Conservation (phyloP, 2,113 vertebrate species). For the Phaethon lepturus region DNA sequence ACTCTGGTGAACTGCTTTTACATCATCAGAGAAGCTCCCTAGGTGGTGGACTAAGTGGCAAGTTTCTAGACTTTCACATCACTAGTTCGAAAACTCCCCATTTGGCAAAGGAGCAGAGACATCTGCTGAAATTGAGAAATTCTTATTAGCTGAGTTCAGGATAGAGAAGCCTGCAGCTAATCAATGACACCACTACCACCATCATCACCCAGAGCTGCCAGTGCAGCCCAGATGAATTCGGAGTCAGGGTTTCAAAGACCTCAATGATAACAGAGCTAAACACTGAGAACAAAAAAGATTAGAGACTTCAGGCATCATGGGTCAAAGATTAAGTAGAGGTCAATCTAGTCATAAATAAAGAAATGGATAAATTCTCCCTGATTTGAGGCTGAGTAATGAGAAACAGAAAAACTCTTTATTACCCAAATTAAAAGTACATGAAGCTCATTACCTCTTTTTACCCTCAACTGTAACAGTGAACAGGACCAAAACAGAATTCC, state of each 20-base stretch:
- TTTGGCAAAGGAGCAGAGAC: constrained; percentile 53
- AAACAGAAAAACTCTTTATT: background rate
- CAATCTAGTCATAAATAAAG: background rate
- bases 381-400: background rate
- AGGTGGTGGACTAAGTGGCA: constrained; percentile 27
- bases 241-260: constrained; percentile 21
- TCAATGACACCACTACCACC: constrained; percentile 59
- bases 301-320: background rate
- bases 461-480: background rate
- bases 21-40: background rate
- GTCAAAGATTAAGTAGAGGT: constrained; percentile 15
- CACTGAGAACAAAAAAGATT: constrained; percentile 12
- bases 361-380: background rate
- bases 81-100: constrained; percentile 7
- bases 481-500: background rate
- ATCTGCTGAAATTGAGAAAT: constrained; percentile 66
- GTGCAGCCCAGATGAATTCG: constrained; percentile 22
- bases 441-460: background rate
- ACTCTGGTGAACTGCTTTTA: background rate
- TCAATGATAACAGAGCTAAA: background rate
- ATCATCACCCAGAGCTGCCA: constrained; percentile 53
- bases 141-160: constrained; percentile 70
- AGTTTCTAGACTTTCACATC: constrained; percentile 61
- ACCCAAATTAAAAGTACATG: background rate
- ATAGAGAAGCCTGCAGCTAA: constrained; percentile 60